Evolutionary conservation across 2,113 vertebrate species (phyloP).

Genomic region (Cercocebus atys): DNA sequence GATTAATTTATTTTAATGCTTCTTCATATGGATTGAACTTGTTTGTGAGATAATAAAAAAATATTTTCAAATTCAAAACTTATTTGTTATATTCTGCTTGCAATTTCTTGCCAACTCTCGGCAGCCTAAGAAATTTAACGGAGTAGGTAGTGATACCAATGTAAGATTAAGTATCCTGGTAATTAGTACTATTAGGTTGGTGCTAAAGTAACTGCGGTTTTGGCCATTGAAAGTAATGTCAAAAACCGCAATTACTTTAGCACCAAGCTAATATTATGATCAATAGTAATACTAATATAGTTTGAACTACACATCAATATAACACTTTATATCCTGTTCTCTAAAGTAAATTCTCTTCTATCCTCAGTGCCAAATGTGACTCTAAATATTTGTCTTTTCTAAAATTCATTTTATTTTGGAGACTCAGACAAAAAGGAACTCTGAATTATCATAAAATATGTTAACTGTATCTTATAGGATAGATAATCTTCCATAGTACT

Average conservation of each 20-base stretch:
- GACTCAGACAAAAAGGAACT: neutral
- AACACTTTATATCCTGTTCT: neutral
- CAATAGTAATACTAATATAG: neutral
- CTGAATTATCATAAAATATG: slow-evolving; percentile 35
- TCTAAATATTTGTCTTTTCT: slow-evolving; percentile 4
- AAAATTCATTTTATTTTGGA: slow-evolving; percentile 9
- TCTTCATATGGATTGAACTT: neutral
- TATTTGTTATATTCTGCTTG: neutral
- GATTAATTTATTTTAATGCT: neutral
- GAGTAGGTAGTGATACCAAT: neutral
- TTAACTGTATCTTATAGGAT: neutral
- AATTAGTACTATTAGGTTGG: neutral
- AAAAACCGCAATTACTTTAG: too few relatives aligned
- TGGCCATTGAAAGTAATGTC: too few relatives aligned
- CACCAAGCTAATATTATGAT: neutral
- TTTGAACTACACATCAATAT: neutral
- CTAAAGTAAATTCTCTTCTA: neutral
- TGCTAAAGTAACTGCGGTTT: too few relatives aligned
- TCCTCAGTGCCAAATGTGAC: neutral
- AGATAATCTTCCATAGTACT: neutral
- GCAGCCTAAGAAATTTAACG: neutral
- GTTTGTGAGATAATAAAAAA: neutral
- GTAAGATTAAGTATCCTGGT: neutral
- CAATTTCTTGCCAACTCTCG: neutral
- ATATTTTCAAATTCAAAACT: neutral